Conservation (phyloP, 2,797 vertebrate species). For the Craterocephalus amniculus region DNA sequence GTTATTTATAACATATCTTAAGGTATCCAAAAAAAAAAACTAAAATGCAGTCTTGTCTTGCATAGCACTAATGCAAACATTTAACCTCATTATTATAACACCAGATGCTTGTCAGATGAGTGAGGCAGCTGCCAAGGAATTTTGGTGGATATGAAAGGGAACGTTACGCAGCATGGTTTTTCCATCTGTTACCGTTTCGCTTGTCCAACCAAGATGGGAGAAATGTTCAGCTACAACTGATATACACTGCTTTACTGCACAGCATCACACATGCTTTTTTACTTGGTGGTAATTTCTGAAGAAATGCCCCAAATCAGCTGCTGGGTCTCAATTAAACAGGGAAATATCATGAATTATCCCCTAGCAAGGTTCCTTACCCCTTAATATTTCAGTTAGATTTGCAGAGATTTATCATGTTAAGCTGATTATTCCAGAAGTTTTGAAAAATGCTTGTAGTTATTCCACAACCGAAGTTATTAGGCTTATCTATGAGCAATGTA, state of each 20-base stretch:
- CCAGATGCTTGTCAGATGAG: conserved; percentile 51
- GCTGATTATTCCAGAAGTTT: not conserved
- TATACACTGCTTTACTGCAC: not conserved
- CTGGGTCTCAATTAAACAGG: not conserved
- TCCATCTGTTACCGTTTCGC: conserved; percentile 56
- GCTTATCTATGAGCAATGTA: not conserved
- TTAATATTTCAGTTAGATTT: conserved; percentile 15
- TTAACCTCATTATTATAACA: conserved; percentile 11
- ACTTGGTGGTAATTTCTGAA: not conserved
- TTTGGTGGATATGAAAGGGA: conserved; percentile 54
- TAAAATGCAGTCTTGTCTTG: not conserved
- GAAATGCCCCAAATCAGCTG: not conserved
- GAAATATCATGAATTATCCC: not conserved
- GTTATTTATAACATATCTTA: not conserved
- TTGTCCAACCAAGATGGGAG: conserved; percentile 39
- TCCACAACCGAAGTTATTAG: not conserved
- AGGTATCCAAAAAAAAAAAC: not conserved
- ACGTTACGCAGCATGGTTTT: conserved; percentile 55
- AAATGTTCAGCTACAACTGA: conserved; percentile 16
- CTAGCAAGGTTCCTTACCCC: not conserved
- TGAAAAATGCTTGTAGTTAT: not conserved
- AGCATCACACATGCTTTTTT: conserved; percentile 2
- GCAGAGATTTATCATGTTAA: not conserved
- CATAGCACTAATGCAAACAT: not conserved
- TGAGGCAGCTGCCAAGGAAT: conserved; percentile 51